phyloP scores from a whole-genome alignment of 2,113 vertebrate genomes.

The Nycticorax nycticorax region DNA sequence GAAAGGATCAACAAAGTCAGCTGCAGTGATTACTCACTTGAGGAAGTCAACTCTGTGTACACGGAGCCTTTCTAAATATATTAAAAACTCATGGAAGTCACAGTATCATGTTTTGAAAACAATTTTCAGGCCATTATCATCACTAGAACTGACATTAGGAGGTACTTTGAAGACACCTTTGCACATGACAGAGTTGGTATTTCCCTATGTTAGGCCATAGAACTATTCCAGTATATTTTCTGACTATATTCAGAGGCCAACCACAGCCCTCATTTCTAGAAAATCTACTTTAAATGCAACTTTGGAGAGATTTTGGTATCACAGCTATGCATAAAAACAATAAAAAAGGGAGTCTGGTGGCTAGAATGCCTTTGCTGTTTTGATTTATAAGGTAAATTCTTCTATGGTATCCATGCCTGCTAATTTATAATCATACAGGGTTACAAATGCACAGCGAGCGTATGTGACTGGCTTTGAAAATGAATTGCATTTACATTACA shows the following conservation, averaged over 20 bases:
- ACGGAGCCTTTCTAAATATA: background rate
- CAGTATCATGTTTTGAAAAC: background rate
- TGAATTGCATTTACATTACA: background rate
- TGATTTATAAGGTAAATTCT: background rate
- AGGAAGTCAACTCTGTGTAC: background rate
- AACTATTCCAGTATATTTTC: background rate
- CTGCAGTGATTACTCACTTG: background rate
- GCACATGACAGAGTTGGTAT: background rate
- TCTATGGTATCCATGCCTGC: background rate
- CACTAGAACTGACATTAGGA: background rate
- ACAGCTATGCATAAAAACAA: background rate
- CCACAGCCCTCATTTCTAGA: background rate
- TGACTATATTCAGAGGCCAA: background rate
- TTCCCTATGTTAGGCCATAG: background rate
- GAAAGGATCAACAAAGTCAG: background rate
- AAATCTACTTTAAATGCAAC: background rate
- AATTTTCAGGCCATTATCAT: slow-evolving; percentile 16
- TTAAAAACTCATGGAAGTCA: background rate
- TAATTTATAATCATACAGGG: slow-evolving; percentile 35
- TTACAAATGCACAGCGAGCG: background rate
- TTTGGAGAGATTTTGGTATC: background rate
- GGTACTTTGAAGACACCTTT: background rate
- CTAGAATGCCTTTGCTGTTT: background rate
- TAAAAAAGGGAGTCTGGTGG: background rate
- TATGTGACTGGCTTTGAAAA: slow-evolving; percentile 13